Evolutionary conservation across 1,140 invertebrate species (phyloP), one percentile per base, ranked within the genome.

Genomic region (Lordiphosa clarofinis): DNA sequence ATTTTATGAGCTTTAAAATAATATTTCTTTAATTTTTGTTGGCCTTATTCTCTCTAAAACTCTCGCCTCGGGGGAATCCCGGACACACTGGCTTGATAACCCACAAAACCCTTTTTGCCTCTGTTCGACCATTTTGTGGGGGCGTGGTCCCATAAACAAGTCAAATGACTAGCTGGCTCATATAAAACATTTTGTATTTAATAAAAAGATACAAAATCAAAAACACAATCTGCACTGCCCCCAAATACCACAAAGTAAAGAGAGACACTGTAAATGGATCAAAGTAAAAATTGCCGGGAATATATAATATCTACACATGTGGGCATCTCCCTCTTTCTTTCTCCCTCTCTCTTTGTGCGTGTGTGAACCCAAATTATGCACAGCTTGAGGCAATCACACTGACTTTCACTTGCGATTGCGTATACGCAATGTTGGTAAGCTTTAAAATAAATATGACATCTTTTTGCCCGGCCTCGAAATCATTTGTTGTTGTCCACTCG

Each of bases 131-230:
- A 49, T 67, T 66, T 19, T 19, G 19, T 19, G 19, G 19, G 15
- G 15, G 15, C 15, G 15, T 15, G 15, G 15, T 1, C 15, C 15
- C 64, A 67, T 67, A 67, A 67, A 67, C 64, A 68, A 68, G 64
- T 68, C 50, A 68, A 65, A 36, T 49, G 47, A 49, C 31, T 46
- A 49, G 47, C 47, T 49, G 28, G 47, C 21, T 55, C 60, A 75
- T 68, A 76, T 81, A 81, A 81, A 81, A 82, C 78, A 82, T 82
- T 81, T 81, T 72, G 72, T 82, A 82, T 82, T 82, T 81, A 82
- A 72, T 82, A 81, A 81, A 79, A 78, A 31, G 0, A 56, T 42
- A 61, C 11, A 58, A 64, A 68, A 43, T 13, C 43, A 38, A 49
- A 65, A 81, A 81, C 72, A 19, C 19, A 74, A 66, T 53, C 50